Evolutionary conservation across 2,113 vertebrate genomes (phyloP).

Genomic region (Ailuropoda melanoleuca): DNA sequence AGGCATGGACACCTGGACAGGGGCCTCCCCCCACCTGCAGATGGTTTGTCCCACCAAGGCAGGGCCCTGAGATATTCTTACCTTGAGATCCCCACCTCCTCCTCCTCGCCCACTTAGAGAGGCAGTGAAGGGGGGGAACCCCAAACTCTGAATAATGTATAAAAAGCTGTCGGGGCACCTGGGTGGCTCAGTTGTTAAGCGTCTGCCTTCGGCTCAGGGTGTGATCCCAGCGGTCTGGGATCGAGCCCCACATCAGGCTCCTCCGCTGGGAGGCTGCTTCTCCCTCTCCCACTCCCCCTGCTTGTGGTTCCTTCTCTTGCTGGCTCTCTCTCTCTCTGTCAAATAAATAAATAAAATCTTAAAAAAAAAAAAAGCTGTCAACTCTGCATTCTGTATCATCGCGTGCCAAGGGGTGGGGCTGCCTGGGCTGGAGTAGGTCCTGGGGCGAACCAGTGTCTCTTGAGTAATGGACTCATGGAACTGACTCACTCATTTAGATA

Average conservation of each 20-base stretch:
- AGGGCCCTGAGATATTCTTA: not conserved
- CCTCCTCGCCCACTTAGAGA: not conserved
- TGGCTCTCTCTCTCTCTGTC: no score
- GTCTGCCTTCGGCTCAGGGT: no score
- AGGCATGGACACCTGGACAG: rapidly evolving
- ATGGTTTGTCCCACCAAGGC: not conserved
- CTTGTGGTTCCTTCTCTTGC: no score
- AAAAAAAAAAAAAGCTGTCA: not conserved
- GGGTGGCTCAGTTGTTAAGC: no score
- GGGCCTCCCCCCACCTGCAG: not conserved
- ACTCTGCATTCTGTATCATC: not conserved
- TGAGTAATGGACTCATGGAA: not conserved
- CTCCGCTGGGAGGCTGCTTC: no score
- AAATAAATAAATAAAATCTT: no score
- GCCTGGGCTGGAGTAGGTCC: not conserved
- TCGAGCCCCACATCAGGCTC: no score
- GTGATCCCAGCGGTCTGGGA: no score
- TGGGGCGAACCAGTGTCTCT: not conserved
- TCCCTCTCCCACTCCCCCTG: no score
- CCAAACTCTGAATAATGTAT: not conserved
- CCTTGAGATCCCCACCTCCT: not conserved
- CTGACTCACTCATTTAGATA: conserved; percentile 16
- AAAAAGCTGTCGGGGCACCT: not conserved
- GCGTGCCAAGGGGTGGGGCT: not conserved
- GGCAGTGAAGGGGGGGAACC: not conserved